These are phyloP conservation scores for Cuniculus paca DNA, from an alignment of 2,797 vertebrate genomes.

Conservation along the genomic window DNA sequence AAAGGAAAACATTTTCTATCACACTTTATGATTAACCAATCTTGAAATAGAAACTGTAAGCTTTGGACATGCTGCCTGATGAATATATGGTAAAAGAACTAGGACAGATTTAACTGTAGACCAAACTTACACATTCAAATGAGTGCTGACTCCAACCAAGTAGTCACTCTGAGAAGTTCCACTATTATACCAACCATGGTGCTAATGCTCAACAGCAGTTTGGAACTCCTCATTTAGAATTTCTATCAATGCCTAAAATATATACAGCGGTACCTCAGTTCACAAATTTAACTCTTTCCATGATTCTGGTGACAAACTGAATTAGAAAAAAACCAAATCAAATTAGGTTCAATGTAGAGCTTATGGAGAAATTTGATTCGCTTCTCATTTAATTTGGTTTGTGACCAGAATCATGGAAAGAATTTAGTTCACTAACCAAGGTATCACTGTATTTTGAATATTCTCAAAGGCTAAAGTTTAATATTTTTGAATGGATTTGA, in stretches of 20 bases:
- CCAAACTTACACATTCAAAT: slow-evolving; percentile 23
- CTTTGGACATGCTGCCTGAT: slow-evolving; percentile 1
- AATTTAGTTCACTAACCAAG: neutral
- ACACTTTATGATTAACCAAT: slow-evolving; percentile 15
- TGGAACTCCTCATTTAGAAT: slow-evolving; percentile 11
- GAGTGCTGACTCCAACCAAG: neutral
- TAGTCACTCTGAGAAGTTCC: slow-evolving; percentile 37
- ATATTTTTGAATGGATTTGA: slow-evolving; percentile 38
- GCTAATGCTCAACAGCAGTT: slow-evolving; percentile 37
- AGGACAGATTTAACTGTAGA: slow-evolving; percentile 27
- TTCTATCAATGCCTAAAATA: slow-evolving; percentile 57
- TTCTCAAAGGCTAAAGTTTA: slow-evolving; percentile 52
- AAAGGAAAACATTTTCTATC: slow-evolving; percentile 28
- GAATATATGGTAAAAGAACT: slow-evolving; percentile 30
- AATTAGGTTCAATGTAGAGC: neutral
- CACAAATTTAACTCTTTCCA: neutral
- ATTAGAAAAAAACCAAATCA: neutral
- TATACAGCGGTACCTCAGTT: neutral
- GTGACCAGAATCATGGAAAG: neutral
- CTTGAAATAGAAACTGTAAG: slow-evolving; percentile 51
- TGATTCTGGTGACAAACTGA: neutral
- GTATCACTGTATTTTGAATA: neutral
- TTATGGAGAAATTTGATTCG: neutral
- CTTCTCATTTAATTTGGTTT: neutral
- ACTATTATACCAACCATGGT: slow-evolving; percentile 40